Evolutionary conservation across 1,140 invertebrate species (phyloP), one percentile per base, ranked within the genome.

Genomic region (Goniozus legneri): DNA sequence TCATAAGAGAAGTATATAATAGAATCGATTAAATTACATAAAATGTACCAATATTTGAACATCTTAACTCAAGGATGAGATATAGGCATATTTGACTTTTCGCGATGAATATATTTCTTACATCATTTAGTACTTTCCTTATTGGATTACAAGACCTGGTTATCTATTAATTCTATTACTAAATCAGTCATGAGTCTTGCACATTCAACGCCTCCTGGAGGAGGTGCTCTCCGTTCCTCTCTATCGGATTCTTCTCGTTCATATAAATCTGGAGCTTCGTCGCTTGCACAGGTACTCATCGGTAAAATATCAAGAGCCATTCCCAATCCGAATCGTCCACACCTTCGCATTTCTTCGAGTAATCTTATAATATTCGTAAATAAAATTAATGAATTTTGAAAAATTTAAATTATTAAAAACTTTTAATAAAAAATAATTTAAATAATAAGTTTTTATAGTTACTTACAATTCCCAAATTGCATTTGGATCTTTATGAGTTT

Each of bases 241-340:
- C 62, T 54, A 6, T 50, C 53, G 4, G 54, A 38, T 42, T 67
- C 76, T 46, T 76, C 71, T 15, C 69, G 69, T 57, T 80, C 79
- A 56, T 86, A 87, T 44, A 87, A 64, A 59, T 87, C 84, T 0
- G 85, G 84, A 0, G 85, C 85, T 55, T 85, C 80, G 36, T 84
- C 77, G 22, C 84, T 85, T 13, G 83, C 80, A 47, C 85, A 86
- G 0, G 82, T 86, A 54, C 82, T 84, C 16, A 86, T 86, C 7
- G 84, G 85, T 44, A 85, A 77, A 59, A 87, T 86, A 47, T 87
- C 85, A 44, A 87, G 49, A 0, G 85, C 83, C 2, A 84, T 58
- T 3, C 85, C 85, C 14, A 86, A 72, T 1, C 83, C 84, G 52
- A 86, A 87, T 18, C 77, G 77, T 19, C 82, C 79, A 55, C 82